Conservation (phyloP, 2,888 invertebrate genomes). For the Amphipoea lucens region DNA sequence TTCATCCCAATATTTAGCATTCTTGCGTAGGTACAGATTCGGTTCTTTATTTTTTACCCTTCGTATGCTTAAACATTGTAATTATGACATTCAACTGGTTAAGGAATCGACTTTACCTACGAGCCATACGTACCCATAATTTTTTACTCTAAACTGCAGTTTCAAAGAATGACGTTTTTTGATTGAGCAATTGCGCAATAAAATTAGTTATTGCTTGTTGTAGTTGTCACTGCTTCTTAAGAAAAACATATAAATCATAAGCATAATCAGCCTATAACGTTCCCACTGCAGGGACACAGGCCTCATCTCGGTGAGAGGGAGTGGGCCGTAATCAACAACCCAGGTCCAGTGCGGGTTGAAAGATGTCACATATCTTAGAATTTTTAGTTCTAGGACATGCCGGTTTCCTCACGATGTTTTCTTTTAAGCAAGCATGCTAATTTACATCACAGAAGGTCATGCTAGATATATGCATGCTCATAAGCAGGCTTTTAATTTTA, state of each 20-base stretch:
- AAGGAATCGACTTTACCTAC: too few species aligned
- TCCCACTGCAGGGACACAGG: not conserved
- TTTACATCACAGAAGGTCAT: not conserved
- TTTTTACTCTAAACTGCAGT: too few species aligned
- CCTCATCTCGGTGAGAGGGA: not conserved
- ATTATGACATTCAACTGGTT: too few species aligned
- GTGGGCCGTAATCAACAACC: not conserved
- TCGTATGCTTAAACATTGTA: too few species aligned
- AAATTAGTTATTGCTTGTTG: too few species aligned
- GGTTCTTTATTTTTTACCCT: not conserved
- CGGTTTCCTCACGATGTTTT: too few species aligned
- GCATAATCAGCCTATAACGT: too few species aligned
- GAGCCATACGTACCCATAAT: too few species aligned
- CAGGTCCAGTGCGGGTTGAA: not conserved
- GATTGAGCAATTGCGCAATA: too few species aligned
- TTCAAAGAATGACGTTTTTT: too few species aligned
- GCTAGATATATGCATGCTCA: not conserved
- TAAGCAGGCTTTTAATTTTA: not conserved
- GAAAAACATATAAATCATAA: too few species aligned
- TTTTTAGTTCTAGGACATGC: not conserved
- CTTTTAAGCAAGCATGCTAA: not conserved
- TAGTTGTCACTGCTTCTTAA: too few species aligned
- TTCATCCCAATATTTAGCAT: not conserved
- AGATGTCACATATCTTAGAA: not conserved
- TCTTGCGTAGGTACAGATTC: not conserved